Base-by-base conservation (phyloP, 2,797 vertebrate species). In the Bradypodion pumilum region DNA sequence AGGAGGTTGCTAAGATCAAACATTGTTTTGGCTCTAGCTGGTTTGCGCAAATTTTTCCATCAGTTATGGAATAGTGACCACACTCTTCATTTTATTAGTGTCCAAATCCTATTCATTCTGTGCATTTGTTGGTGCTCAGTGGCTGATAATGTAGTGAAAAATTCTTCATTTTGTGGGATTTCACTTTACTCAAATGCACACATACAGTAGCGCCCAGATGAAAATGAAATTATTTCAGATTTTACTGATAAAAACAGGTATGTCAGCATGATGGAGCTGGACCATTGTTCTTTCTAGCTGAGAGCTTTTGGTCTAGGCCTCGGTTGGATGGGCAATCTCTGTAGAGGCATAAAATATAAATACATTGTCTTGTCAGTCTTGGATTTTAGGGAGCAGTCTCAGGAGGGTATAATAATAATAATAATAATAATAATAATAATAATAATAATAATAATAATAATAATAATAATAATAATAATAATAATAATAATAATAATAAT, bases 51-150 rank as follows among this genome's bases (percentile, higher is more conserved):
- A 5, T 40, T 56, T 73, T 19, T 77, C 12, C 46, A 59, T 49
- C n/a, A 37, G 21, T 76, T 80, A 35, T 49, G 19, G 74, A 80
- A 63, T 32, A 44, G 9, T 42, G 84, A 23, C 29, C 9, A 70
- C 42, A 60, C 42, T 27, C 16, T 21, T 81, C 0, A 72, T n/a
- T 16, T 0, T 68, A 4, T 75, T 85, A 27, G 40, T 29, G 73
- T 88, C 2, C 72, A 84, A 90, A 21, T 19, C 79, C 49, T 76
- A 4, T 46, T 49, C 35, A 46, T 29, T 42, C 16, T 69, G 6
- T 15, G 35, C 60, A 37, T 74, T 75, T 75, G n/a, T 75, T 85
- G 46, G 37, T 68, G 78, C 46, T 60, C 62, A 56, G n/a, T 35
- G 29, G 9, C 21, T 69, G 25, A 70, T 59, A 13, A 42, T 9